Base-by-base conservation (phyloP, 2,888 invertebrate species). In the Heliconius sara region DNA sequence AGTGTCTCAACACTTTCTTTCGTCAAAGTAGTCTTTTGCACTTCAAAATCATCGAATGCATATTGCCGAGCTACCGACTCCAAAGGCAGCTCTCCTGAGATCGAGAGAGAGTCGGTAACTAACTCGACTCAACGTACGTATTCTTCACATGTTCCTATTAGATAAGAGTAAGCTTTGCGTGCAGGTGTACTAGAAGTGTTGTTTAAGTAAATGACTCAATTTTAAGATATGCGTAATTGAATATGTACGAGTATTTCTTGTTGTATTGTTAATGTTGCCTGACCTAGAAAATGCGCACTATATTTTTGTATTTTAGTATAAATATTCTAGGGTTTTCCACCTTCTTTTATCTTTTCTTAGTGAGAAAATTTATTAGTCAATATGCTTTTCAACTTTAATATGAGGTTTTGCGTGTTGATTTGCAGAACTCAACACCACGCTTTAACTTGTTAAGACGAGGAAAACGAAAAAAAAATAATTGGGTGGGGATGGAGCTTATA, bases 131-230 rank as follows among this genome's bases (percentile, higher is more conserved):
- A 16, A 39, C 39, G 5, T 25, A 47, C 43, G 25, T 43, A 70
- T 39, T 70, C 39, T 43, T 34, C 27, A 22, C 52, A 30, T 19
- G 25, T 72, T 30, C 12, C 47, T 70, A 72, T 52, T 73, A 60
- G 57, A 73, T 73, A 73, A 73, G 16, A 30, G 5, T 27, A 65
- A 25, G 25, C 16, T 34, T 34, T 74, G 19, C 39, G 65, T 65
- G 66, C 75, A 66, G 22, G 27, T 67, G 52, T 34, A 75, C 74
- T 74, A 22, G 39, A 57, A 30, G 43, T 71, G 22, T 72, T 79
- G 79, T 75, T 34, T 43, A 57, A 75, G 75, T 16, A 75, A 43
- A 47, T 75, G 68, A 75, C 75, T 79, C 79, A 70, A 75, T 66
- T 67, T 60, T 25, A 63, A 75, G 34, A 70, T 75, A 30, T 34